A percentile compares a stretch with the other conserved stretches of the same genome.
These are phyloP conservation scores for Pachliopta kotzebuea DNA, from an alignment of 2,888 invertebrate genomes.

Conservation along the genomic window DNA sequence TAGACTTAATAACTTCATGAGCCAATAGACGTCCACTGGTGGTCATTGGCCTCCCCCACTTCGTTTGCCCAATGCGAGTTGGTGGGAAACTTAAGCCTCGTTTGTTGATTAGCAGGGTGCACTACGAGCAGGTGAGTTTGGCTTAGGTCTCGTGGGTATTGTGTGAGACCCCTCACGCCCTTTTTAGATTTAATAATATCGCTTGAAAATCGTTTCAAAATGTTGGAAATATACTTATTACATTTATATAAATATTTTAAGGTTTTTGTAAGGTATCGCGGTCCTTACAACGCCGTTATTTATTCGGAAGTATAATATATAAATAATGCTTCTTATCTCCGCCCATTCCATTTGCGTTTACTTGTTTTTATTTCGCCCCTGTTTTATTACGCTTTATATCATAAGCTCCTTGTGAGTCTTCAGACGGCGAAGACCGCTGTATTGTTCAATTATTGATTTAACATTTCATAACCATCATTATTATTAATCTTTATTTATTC, in stretches of 20 bases:
- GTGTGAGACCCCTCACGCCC: no score
- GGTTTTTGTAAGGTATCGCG: not conserved
- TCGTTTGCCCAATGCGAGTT: no score
- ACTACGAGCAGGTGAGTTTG: no score
- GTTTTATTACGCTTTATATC: constrained; percentile 10
- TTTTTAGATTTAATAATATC: not conserved
- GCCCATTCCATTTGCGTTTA: constrained; percentile 10
- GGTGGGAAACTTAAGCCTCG: no score
- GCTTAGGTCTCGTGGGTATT: no score
- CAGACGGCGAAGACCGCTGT: constrained; percentile 1
- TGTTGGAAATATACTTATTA: not conserved
- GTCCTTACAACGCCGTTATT: not conserved
- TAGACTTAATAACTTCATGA: no score
- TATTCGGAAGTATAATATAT: constrained; percentile 3
- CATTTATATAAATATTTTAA: not conserved
- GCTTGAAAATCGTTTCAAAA: not conserved
- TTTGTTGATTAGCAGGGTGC: no score
- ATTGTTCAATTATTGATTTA: constrained; percentile 23
- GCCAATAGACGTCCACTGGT: no score
- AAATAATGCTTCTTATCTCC: constrained; percentile 14
- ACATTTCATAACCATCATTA: not conserved
- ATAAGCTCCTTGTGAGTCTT: constrained; percentile 14
- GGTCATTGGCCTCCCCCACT: no score
- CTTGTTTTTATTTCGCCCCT: constrained; percentile 17
- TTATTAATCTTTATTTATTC: not conserved